Evolutionary conservation across 1,140 invertebrate genomes (phyloP).

Genomic region (Drosophila melanica): DNA sequence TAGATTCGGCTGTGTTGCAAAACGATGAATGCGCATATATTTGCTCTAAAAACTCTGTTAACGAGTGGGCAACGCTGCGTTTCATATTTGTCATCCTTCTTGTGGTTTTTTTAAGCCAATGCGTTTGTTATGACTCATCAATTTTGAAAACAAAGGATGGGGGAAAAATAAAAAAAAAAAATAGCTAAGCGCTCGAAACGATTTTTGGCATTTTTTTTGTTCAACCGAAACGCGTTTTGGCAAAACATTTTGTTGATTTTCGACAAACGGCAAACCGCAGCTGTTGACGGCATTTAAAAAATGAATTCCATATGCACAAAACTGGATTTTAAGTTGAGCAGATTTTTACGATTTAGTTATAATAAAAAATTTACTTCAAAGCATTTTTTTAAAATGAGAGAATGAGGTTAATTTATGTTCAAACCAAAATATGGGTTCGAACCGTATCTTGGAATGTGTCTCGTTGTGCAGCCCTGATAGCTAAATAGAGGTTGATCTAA

Average conservation of each 20-base stretch:
- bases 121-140: slow-evolving; percentile 5
- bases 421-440: too few relatives aligned
- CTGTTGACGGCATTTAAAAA: not conserved
- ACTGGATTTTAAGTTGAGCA: not conserved
- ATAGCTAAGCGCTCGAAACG: not conserved
- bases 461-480: too few relatives aligned
- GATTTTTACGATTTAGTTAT: not conserved
- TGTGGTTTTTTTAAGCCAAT: not conserved
- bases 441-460: too few relatives aligned
- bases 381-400: too few relatives aligned
- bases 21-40: not conserved
- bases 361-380: too few relatives aligned
- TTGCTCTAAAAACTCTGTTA: slow-evolving; percentile 5
- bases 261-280: not conserved
- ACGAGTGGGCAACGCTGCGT: slow-evolving; percentile 1
- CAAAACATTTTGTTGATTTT: slow-evolving; percentile 9
- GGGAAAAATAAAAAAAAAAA: not conserved
- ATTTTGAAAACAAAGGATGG: not conserved
- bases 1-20: slow-evolving; percentile 1
- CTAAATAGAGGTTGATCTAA: too few relatives aligned
- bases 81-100: not conserved
- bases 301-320: not conserved
- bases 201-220: slow-evolving; percentile 3
- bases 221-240: slow-evolving; percentile 13
- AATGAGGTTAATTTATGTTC: too few relatives aligned